These are phyloP conservation scores for Meloidogyne hapla DNA, from an alignment of 1,140 invertebrate species.

Conservation along the genomic window DNA sequence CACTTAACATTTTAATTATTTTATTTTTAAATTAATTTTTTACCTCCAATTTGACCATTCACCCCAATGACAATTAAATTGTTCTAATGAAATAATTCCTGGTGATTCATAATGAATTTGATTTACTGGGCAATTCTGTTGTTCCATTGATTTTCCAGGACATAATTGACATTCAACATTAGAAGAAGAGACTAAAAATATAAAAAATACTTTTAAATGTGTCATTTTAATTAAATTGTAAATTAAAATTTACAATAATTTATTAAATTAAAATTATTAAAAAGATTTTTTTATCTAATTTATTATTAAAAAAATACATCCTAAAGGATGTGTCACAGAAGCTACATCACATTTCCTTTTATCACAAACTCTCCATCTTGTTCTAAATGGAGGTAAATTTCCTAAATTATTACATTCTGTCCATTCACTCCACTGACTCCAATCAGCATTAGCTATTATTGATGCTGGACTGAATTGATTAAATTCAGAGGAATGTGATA, in stretches of 20 bases:
- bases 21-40: background rate
- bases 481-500: background rate
- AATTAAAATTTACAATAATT: no score
- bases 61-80: constrained; percentile 10
- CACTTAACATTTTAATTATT: background rate
- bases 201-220: no score
- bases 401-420: constrained; percentile 16
- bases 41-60: constrained; percentile 29
- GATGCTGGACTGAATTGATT: background rate
- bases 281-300: background rate
- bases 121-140: constrained; percentile 9
- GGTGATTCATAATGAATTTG: background rate
- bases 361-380: constrained; percentile 26
- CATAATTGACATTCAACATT: constrained; percentile 15
- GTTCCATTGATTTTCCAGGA: constrained; percentile 14
- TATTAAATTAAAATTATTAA: no score
- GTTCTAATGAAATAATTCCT: background rate
- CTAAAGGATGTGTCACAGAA: background rate
- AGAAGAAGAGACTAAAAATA: background rate
- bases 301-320: background rate
- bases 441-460: constrained; percentile 9
- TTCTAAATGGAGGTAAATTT: constrained; percentile 1
- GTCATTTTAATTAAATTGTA: no score
- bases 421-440: constrained; percentile 25
- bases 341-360: constrained; percentile 19